phyloP scores from a whole-genome alignment of 2,888 invertebrate species.

The Onchidella celtica region DNA sequence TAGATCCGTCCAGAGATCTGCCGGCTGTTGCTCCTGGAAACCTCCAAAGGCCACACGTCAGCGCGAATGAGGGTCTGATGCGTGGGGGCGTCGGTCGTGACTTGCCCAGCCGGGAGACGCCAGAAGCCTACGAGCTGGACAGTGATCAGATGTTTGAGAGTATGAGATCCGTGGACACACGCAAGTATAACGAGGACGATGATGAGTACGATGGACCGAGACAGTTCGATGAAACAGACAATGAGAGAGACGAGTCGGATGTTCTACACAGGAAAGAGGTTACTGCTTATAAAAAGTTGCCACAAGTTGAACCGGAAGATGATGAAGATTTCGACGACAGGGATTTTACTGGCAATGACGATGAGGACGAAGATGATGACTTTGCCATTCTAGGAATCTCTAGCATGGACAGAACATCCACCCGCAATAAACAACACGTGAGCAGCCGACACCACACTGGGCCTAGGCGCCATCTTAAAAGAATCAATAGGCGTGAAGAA shows the following conservation, averaged over 20 bases:
- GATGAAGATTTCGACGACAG: not conserved
- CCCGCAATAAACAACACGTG: not conserved
- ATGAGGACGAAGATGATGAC: not conserved
- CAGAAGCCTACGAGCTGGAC: slow-evolving; percentile 11
- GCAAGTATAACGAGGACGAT: not conserved
- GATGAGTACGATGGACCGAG: slow-evolving; percentile 16
- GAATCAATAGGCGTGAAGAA: not conserved
- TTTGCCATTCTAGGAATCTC: not conserved
- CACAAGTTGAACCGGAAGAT: not conserved
- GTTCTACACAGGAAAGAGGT: slow-evolving; percentile 7
- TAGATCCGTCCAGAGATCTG: not conserved
- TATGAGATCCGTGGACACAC: not conserved
- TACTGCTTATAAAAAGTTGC: not conserved
- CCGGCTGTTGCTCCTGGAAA: not conserved
- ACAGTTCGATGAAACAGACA: slow-evolving; percentile 26
- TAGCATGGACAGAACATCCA: not conserved
- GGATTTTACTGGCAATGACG: not conserved
- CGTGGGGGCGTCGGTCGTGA: not conserved
- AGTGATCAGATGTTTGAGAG: slow-evolving; percentile 5
- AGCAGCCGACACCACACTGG: not conserved
- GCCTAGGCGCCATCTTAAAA: not conserved
- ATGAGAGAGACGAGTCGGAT: not conserved
- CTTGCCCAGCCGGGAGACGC: not conserved
- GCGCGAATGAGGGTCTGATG: not conserved
- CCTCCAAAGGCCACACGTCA: no score